Evolutionary conservation across 2,888 invertebrate genomes (phyloP).

Genomic region (Argynnis bischoffii): DNA sequence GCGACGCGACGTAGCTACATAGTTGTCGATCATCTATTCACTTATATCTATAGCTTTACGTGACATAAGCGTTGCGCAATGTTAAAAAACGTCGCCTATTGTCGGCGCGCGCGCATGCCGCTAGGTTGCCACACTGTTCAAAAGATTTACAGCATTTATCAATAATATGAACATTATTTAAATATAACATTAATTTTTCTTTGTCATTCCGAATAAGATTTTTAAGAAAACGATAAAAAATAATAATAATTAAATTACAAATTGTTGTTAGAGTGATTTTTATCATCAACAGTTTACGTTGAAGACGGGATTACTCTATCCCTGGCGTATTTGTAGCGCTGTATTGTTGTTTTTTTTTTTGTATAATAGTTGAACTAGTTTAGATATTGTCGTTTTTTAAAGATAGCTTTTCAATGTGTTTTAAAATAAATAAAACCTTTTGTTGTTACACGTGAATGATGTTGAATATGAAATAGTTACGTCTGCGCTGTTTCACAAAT

Average conservation of each 20-base stretch:
- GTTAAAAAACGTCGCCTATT: slow-evolving; percentile 33
- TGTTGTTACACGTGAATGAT: too few relatives aligned
- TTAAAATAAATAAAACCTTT: too few relatives aligned
- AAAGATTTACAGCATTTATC: background rate
- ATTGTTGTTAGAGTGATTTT: too few relatives aligned
- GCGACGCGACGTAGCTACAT: too few relatives aligned
- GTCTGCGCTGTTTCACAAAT: too few relatives aligned
- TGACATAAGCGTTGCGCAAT: slow-evolving; percentile 38
- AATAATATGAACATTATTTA: background rate
- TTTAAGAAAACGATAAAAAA: too few relatives aligned
- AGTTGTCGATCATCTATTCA: background rate
- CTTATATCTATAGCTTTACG: slow-evolving; percentile 4
- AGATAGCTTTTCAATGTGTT: too few relatives aligned
- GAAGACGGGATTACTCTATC: background rate
- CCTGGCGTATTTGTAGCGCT: background rate
- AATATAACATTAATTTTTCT: too few relatives aligned
- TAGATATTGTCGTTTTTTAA: background rate
- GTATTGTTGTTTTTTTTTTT: slow-evolving; percentile 7
- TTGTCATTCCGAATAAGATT: too few relatives aligned
- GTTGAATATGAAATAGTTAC: too few relatives aligned
- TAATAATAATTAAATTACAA: too few relatives aligned
- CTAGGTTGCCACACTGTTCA: slow-evolving; percentile 16
- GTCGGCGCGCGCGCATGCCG: slow-evolving; percentile 26
- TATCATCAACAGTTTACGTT: too few relatives aligned
- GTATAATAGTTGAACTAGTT: background rate